phyloP scores from a whole-genome alignment of 2,797 vertebrate species.

The Orientallactaga sibirica region DNA sequence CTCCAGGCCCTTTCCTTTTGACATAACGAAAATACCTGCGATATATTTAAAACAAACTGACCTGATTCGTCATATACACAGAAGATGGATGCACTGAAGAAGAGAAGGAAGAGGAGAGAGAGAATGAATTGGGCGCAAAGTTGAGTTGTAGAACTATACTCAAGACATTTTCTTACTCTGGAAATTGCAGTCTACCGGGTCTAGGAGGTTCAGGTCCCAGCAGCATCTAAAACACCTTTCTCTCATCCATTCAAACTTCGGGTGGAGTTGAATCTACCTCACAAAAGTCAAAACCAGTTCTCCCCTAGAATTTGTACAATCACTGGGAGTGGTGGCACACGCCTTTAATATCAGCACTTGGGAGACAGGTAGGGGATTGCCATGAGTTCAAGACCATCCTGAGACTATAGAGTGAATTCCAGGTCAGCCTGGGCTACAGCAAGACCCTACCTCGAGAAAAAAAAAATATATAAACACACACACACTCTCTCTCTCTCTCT shows the following conservation, averaged over 20 bases:
- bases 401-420: no score
- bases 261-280: not conserved
- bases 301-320: not conserved
- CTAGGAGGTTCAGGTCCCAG: not conserved
- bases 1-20: not conserved
- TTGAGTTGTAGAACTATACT: slow-evolving; percentile 5
- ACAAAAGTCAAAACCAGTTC: not conserved
- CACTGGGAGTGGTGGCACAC: no score
- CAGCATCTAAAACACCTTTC: not conserved
- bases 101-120: not conserved
- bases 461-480: no score
- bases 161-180: slow-evolving; percentile 18
- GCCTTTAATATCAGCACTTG: no score
- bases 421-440: no score
- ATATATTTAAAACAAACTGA: slow-evolving; percentile 3
- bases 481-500: no score
- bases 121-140: not conserved
- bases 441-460: no score
- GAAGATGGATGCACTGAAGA: not conserved
- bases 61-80: not conserved
- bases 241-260: slow-evolving; percentile 12
- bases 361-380: no score
- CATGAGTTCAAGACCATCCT: no score
- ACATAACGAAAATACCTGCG: slow-evolving; percentile 22
- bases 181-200: not conserved